Evolutionary conservation across 2,888 invertebrate genomes (phyloP).

Genomic region (Orthosia gracilis): DNA sequence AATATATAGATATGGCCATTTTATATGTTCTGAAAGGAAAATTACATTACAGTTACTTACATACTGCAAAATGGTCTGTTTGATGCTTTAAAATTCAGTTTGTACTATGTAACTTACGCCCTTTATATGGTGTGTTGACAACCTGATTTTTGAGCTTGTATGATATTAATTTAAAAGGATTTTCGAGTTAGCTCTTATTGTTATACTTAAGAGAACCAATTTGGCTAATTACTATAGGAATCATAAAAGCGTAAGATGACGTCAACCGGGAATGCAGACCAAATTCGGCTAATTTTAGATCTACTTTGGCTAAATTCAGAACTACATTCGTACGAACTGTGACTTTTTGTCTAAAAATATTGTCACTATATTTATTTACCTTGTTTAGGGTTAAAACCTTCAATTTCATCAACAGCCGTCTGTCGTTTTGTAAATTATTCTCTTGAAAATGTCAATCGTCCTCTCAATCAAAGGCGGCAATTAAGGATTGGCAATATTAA

Average conservation of each 20-base stretch:
- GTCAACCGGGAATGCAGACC: neutral
- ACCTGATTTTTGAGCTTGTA: no score
- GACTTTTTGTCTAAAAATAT: neutral
- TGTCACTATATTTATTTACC: neutral
- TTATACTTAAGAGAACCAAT: neutral
- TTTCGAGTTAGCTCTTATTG: neutral
- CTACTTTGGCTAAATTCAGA: neutral
- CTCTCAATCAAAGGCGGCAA: constrained; percentile 52
- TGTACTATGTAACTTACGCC: neutral
- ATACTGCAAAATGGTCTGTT: neutral
- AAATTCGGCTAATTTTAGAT: neutral
- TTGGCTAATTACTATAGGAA: neutral
- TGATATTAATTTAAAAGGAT: neutral
- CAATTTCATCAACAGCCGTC: constrained; percentile 13
- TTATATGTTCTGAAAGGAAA: constrained; percentile 28
- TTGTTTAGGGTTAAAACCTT: constrained; percentile 7
- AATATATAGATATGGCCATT: constrained; percentile 25
- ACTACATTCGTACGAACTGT: neutral
- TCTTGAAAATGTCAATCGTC: constrained; percentile 33
- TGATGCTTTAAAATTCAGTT: neutral
- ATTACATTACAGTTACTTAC: constrained; percentile 6
- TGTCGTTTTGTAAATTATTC: constrained; percentile 28
- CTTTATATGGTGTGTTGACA: no score
- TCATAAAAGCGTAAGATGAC: neutral
- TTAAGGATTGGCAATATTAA: constrained; percentile 60